Evolutionary conservation across 2,113 vertebrate genomes (phyloP).

Genomic region (Tauraco erythrolophus): DNA sequence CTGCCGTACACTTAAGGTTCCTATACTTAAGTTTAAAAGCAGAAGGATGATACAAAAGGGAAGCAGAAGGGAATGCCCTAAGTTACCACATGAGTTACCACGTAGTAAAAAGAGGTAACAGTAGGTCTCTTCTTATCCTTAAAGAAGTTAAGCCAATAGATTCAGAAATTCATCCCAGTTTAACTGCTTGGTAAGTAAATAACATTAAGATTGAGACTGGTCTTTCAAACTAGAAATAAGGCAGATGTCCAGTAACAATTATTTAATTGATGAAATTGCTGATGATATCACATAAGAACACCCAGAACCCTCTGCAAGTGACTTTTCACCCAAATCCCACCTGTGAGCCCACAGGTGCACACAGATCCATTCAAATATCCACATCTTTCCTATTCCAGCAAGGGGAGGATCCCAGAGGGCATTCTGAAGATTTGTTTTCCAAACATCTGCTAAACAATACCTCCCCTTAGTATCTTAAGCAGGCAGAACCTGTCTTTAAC

Average conservation of each 20-base stretch:
- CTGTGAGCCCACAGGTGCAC: neutral
- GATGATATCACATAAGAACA: neutral
- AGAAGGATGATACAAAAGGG: neutral
- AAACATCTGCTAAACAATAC: neutral
- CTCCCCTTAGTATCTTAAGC: neutral
- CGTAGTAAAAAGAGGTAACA: neutral
- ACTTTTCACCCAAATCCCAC: neutral
- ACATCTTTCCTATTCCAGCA: neutral
- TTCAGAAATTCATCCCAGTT: neutral
- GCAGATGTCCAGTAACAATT: neutral
- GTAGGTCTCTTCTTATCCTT: neutral
- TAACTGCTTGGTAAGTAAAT: neutral
- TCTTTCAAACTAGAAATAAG: neutral
- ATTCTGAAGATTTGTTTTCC: neutral
- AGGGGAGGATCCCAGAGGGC: neutral
- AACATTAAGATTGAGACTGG: neutral
- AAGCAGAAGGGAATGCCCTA: neutral
- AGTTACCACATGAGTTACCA: neutral
- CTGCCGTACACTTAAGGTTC: neutral
- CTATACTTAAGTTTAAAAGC: neutral
- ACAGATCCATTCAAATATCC: neutral
- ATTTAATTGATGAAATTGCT: neutral
- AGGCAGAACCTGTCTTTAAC: neutral
- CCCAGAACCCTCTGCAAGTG: neutral
- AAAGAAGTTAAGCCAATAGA: neutral